Conservation (phyloP, 2,113 vertebrate genomes). For the Paratilapia polleni region DNA sequence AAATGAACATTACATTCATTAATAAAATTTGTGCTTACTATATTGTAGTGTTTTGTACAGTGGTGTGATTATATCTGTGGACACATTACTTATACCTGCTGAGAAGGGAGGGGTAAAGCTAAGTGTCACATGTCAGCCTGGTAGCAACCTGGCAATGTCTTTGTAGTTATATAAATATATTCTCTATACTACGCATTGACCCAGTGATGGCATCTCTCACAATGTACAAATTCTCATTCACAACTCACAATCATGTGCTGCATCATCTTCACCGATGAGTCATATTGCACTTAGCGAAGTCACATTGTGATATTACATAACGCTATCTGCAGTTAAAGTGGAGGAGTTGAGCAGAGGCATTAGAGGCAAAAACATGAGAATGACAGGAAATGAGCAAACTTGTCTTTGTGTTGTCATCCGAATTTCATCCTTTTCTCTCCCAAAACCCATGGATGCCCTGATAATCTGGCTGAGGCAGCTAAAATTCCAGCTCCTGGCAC, state of each 20-base stretch:
- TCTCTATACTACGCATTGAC: neutral
- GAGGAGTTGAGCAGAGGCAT: conserved; percentile 20
- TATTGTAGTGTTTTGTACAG: neutral
- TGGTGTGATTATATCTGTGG: neutral
- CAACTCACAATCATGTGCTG: conserved; percentile 44
- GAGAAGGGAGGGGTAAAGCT: neutral
- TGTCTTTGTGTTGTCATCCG: neutral
- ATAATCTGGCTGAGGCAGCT: conserved; percentile 14
- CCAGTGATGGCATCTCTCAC: neutral
- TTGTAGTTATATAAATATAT: neutral
- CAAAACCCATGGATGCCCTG: neutral
- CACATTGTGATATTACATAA: conserved; percentile 64
- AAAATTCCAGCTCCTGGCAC: conserved; percentile 23
- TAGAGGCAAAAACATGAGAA: neutral
- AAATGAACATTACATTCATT: too few species aligned
- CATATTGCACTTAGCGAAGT: conserved; percentile 57
- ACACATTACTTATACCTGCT: neutral
- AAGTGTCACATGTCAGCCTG: neutral
- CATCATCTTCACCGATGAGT: conserved; percentile 60
- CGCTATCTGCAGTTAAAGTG: conserved; percentile 39
- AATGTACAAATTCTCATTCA: conserved; percentile 21
- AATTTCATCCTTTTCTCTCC: neutral
- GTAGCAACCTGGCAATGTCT: neutral
- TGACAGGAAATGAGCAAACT: conserved; percentile 22
- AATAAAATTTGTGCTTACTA: neutral